Evolutionary conservation across 2,888 invertebrate genomes (phyloP).

Genomic region (Labia minor): DNA sequence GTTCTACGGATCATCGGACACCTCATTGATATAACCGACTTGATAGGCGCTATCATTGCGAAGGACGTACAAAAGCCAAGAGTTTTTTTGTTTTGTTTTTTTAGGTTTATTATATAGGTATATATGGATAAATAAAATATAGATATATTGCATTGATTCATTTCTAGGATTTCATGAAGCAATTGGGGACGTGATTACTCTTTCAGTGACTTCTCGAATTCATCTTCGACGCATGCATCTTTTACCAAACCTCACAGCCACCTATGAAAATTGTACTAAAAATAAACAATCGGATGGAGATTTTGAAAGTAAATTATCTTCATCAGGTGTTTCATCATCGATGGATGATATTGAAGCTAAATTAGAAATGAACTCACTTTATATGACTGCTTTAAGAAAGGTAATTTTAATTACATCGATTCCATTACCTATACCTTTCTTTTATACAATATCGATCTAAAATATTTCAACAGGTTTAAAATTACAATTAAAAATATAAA

Average conservation of each 20-base stretch:
- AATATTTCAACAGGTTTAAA: too few species aligned
- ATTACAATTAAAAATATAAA: too few species aligned
- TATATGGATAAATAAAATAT: too few species aligned
- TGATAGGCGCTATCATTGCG: too few species aligned
- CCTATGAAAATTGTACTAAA: background rate
- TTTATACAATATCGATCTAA: too few species aligned
- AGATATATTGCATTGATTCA: conserved; percentile 25
- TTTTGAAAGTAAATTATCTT: background rate
- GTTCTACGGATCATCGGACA: too few species aligned
- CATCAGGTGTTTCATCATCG: background rate
- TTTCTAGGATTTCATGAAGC: conserved; percentile 52
- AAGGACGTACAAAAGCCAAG: too few species aligned
- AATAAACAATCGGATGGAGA: background rate
- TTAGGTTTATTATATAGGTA: too few species aligned
- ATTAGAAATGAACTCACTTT: conserved; percentile 38
- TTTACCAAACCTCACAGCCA: background rate
- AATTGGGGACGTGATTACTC: conserved; percentile 49
- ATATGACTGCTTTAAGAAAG: conserved; percentile 39
- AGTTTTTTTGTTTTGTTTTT: too few species aligned
- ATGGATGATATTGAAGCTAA: background rate
- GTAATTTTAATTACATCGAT: conserved; percentile 21
- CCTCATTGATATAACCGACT: too few species aligned
- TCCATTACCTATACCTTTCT: too few species aligned
- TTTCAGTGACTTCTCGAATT: conserved; percentile 45
- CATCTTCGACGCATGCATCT: conserved; percentile 32